A percentile compares a stretch with the other conserved stretches of the same genome.
Conservation (phyloP, 2,888 invertebrate genomes). For the Hypomecis punctinalis region DNA sequence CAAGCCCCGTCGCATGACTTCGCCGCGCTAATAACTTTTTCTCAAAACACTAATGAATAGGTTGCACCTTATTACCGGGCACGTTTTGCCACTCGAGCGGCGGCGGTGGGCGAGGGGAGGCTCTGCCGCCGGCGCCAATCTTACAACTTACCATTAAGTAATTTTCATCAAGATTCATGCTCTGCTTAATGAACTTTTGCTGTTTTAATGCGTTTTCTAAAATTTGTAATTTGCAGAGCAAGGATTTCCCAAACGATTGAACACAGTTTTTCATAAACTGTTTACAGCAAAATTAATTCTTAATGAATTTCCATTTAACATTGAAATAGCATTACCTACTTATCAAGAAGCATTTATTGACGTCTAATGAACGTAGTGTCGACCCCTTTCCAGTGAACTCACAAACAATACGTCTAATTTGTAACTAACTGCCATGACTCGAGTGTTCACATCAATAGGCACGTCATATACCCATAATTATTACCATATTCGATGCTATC, state of each 20-base stretch:
- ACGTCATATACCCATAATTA: constrained; percentile 25
- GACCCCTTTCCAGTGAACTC: constrained; percentile 19
- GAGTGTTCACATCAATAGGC: constrained; percentile 19
- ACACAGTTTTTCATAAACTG: neutral
- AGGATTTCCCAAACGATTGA: neutral
- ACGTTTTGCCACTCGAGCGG: constrained; percentile 73
- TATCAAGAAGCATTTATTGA: constrained; percentile 8
- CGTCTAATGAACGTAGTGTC: constrained; percentile 9
- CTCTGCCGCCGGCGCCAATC: constrained; percentile 60
- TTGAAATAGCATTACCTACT: constrained; percentile 11
- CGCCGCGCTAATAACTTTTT: constrained; percentile 77
- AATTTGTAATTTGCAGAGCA: constrained; percentile 31
- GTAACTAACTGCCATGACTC: constrained; percentile 7
- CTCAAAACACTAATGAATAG: constrained; percentile 83
- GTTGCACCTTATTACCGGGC: constrained; percentile 78
- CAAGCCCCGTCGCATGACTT: constrained; percentile 65
- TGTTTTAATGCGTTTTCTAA: constrained; percentile 48
- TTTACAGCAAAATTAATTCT: neutral
- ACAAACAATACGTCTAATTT: constrained; percentile 18
- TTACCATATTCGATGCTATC: constrained; percentile 47
- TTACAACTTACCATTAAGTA: constrained; percentile 71
- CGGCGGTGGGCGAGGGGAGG: constrained; percentile 37
- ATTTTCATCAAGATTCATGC: constrained; percentile 73
- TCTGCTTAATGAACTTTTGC: constrained; percentile 59
- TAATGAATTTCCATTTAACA: neutral